Base-by-base conservation (phyloP, 2,888 invertebrate species). In the Polydesmus complanatus region DNA sequence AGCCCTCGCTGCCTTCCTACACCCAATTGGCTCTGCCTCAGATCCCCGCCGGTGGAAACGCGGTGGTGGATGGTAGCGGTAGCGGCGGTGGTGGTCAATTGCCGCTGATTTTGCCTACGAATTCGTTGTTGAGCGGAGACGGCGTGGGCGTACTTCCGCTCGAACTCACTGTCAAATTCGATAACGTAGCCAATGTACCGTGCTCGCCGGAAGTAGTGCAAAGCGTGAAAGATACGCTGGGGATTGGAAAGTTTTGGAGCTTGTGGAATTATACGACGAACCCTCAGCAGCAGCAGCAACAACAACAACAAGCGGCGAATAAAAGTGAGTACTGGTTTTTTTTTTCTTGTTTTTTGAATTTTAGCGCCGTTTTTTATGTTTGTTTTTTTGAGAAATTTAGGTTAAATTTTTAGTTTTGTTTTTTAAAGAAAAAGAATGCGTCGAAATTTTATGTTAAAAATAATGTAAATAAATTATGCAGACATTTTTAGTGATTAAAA, bases 181-280 rank as follows among this genome's bases (percentile, higher is more conserved):
- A 60, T 11, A 54, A 55, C 25, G 55, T 60, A 14, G 47, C 52
- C 19, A 27, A 48, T 48, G 53, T 53, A 26, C 60, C 55, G 48
- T 60, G 60, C 27, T 53, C 60, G 22, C 55, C 60, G 19, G 60
- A 54, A 25, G 60, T 60, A 27, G 60, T 53, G 21, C n/a, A 25
- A 47, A 60, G 60, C 54, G 54, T 60, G 21, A 60, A 60, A 48
- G 60, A 60, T 27, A 37, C 52, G 26, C 54, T 60, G 54, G 60
- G 60, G 37, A 60, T 60, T 55, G 55, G 27, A 47, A 60, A 60
- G 25, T 60, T 60, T 48, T 60, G 60, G 60, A 54, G 47, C 27
- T 50, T 60, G 48, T 60, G 60, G 60, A 60, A 60, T 60, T 53
- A 25, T 25, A 60, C 55, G 5, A n/a, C n/a, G n/a, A n/a, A n/a